Base-by-base conservation (phyloP, 1,140 invertebrate species). In the Pseudomyrmex concolor region DNA sequence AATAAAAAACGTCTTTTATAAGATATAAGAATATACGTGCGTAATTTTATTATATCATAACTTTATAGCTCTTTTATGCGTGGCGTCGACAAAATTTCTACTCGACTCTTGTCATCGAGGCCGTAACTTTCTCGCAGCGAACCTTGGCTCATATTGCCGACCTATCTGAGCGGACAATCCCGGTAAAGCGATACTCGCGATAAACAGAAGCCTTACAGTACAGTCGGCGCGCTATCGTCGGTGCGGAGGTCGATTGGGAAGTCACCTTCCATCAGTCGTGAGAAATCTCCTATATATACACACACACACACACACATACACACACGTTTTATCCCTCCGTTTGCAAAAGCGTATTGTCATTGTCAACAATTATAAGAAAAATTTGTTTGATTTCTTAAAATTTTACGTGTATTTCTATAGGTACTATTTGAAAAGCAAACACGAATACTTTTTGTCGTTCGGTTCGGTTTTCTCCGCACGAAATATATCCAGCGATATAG, bases 151-250 rank as follows among this genome's bases (percentile, higher is more conserved):
- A 45, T 54, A 80, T 80, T 70, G 64, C 66, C 43, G 19, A 15
- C 19, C 54, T 80, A 80, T 80, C 76, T 50, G 66, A 19, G 22
- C 43, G 66, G 48, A 80, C 76, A 80, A 80, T 80, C 76, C 76
- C 55, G 76, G 34, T 80, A 80, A 80, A 80, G 19, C 54, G 76
- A 80, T 60, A 80, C 76, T 54, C 66, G 66, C 59, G 76, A 80
- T 80, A 80, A 80, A 80, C 66, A 71, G 76, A 80, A 80, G 76
- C 76, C 76, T 80, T 80, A 80, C 48, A 80, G 76, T 13, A 59
- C 71, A 54, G 22, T 55, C 19, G 19, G 54, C n/a, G 74, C 34
- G 74, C 50, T 68, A 80, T 80, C 66, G 76, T 34, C 34, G 54
- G 60, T 54, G 34, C n/a, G 73, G 43, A 59, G 54, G 66, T 71